phyloP scores from a whole-genome alignment of 2,888 invertebrate species.

The Cephus pygmeus region DNA sequence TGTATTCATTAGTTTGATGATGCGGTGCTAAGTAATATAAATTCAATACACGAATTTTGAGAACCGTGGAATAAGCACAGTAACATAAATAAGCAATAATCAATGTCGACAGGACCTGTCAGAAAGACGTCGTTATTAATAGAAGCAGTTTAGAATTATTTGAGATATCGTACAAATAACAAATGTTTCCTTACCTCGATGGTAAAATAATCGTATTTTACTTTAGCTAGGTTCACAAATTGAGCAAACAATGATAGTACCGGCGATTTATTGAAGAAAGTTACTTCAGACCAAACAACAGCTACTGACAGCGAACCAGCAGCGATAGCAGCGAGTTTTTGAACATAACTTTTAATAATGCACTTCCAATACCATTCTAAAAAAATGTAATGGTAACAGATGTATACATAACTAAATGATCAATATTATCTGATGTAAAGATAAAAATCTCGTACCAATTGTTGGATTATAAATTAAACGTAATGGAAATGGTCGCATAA shows the following conservation, averaged over 20 bases:
- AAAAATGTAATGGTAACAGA: conserved; percentile 30
- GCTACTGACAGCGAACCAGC: conserved; percentile 84
- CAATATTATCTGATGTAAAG: background rate
- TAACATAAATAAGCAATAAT: conserved; percentile 95
- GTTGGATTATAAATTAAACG: conserved; percentile 75
- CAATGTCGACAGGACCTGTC: conserved; percentile 87
- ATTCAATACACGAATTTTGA: conserved; percentile 95
- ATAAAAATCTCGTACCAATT: conserved; percentile 68
- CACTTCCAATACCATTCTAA: conserved; percentile 99
- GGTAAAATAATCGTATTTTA: conserved; percentile 89
- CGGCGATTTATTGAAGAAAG: conserved; percentile 93
- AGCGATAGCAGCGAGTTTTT: conserved; percentile 78
- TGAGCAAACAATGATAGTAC: conserved; percentile 97
- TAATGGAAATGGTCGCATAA: conserved; percentile 70
- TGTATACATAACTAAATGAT: background rate
- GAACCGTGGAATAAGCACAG: conserved; percentile 97
- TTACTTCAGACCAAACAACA: conserved; percentile 99
- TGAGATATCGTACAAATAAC: conserved; percentile 11
- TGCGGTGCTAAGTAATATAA: conserved; percentile 97
- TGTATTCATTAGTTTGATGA: conserved; percentile 99
- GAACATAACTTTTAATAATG: conserved; percentile 79
- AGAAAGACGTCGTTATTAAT: conserved; percentile 36
- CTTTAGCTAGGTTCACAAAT: conserved; percentile 84
- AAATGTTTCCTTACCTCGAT: conserved; percentile 79
- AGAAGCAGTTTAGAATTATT: conserved; percentile 16